Conservation (phyloP, 2,888 invertebrate species). For the Phania funesta region DNA sequence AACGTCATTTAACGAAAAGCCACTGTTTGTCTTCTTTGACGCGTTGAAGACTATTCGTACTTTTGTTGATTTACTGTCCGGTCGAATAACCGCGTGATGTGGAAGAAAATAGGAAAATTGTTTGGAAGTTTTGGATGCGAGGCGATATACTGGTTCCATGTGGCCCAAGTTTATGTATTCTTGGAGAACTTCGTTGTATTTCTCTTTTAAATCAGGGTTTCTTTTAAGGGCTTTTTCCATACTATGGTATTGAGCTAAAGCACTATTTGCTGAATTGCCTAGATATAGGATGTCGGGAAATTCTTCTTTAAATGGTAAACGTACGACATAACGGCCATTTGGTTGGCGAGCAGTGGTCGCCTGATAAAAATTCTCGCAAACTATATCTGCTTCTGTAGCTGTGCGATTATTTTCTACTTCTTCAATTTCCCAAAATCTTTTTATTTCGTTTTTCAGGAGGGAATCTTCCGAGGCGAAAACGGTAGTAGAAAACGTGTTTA, state of each 20-base stretch:
- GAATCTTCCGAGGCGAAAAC: not conserved
- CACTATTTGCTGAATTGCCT: no score
- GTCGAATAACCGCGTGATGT: constrained; percentile 52
- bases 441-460: not conserved
- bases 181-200: not conserved
- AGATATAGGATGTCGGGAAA: not conserved
- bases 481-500: no score
- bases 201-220: not conserved
- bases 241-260: not conserved
- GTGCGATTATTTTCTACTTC: not conserved
- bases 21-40: constrained; percentile 47
- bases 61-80: constrained; percentile 58
- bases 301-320: constrained; percentile 2
- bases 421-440: constrained; percentile 16
- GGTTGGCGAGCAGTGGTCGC: not conserved
- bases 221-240: not conserved
- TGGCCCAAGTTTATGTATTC: not conserved
- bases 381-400: not conserved
- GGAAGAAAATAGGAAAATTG: not conserved
- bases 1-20: constrained; percentile 53
- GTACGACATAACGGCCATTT: constrained; percentile 15
- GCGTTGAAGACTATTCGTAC: constrained; percentile 67
- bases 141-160: not conserved
- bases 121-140: not conserved
- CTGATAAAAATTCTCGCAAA: constrained; percentile 4